Percentiles rank a stretch among this genome's conserved stretches.
Evolutionary conservation across 2,113 vertebrate genomes (phyloP).

Genomic region (Platichthys flesus): DNA sequence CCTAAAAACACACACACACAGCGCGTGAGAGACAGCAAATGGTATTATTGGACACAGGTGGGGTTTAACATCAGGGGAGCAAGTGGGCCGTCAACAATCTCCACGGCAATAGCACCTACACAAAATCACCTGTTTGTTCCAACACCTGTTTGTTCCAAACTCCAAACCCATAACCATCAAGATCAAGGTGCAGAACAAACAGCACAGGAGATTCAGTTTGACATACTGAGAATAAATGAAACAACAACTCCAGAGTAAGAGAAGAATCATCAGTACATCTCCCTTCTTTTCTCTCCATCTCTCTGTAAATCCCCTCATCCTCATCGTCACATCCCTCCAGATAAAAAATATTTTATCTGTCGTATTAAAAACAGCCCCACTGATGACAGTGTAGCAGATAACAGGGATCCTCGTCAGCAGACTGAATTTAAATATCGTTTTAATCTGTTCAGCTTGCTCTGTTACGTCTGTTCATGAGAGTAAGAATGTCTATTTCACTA

Average conservation of each 20-base stretch:
- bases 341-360: background rate
- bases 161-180: constrained; percentile 7
- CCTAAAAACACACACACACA: constrained; percentile 76
- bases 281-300: background rate
- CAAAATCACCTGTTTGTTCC: constrained; percentile 16
- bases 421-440: constrained; percentile 48
- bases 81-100: constrained; percentile 25
- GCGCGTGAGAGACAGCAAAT: constrained; percentile 15
- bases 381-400: constrained; percentile 30
- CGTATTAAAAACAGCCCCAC: constrained; percentile 20
- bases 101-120: constrained; percentile 26
- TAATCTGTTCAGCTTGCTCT: constrained; percentile 39
- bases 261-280: constrained; percentile 10
- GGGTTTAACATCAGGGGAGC: constrained; percentile 23
- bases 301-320: background rate
- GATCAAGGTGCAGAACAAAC: background rate
- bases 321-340: background rate
- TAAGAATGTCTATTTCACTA: background rate
- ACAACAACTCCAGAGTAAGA: background rate
- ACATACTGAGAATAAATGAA: background rate
- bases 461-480: background rate
- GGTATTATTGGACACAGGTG: constrained; percentile 26
- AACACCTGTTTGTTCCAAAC: constrained; percentile 12
- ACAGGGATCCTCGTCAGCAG: constrained; percentile 31
- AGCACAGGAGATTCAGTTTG: background rate